Evolutionary conservation across 2,113 vertebrate genomes (phyloP).

Genomic region (Anolis sagrei): DNA sequence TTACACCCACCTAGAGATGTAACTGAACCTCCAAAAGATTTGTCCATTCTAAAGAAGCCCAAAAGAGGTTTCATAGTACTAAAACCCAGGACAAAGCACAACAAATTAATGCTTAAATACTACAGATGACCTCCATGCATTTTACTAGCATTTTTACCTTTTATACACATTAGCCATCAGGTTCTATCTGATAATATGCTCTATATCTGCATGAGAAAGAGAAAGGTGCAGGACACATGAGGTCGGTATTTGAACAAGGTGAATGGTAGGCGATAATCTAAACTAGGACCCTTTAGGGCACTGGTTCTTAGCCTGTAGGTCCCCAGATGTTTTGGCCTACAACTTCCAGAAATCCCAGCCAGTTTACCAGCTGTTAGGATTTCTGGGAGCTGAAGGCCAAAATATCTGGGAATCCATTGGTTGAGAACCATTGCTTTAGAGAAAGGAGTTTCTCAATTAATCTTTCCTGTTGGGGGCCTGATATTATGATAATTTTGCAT

Average conservation of each 20-base stretch:
- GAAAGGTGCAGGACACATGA: conserved; percentile 17
- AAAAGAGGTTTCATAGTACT: too few relatives aligned
- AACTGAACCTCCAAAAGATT: too few relatives aligned
- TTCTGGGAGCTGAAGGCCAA: too few relatives aligned
- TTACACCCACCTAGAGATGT: too few relatives aligned
- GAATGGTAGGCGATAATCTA: conserved; percentile 6
- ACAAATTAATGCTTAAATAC: conserved; percentile 15
- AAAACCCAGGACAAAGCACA: not conserved
- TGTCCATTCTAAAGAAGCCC: too few relatives aligned
- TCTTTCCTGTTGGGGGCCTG: conserved; percentile 17
- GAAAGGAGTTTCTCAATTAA: not conserved
- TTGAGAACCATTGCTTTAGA: too few relatives aligned
- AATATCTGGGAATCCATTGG: too few relatives aligned
- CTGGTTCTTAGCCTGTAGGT: too few relatives aligned
- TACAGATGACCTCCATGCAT: conserved; percentile 12
- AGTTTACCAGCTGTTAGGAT: too few relatives aligned
- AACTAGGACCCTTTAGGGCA: not conserved
- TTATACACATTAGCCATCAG: not conserved
- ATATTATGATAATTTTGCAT: not conserved
- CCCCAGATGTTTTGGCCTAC: too few relatives aligned
- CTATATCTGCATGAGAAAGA: conserved; percentile 23
- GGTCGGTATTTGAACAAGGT: not conserved
- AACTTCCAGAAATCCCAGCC: too few relatives aligned
- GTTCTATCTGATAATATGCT: conserved; percentile 15
- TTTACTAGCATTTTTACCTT: conserved; percentile 11